Conservation (phyloP, 2,888 invertebrate genomes). For the Cephus spinipes region DNA sequence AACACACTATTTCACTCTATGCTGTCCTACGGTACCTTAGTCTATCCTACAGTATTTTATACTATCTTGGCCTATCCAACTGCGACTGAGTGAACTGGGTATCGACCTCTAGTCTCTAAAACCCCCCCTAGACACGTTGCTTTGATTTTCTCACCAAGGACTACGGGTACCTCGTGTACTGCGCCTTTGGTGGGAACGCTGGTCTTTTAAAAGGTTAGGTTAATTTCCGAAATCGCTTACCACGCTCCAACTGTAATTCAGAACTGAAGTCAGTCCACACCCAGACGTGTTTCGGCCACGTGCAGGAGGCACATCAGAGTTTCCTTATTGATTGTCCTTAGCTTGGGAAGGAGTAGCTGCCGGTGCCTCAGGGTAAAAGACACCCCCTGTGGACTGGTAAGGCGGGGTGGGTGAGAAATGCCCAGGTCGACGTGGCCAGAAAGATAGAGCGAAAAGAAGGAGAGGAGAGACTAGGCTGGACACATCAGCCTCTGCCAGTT, state of each 20-base stretch:
- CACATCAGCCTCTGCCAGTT: conserved; percentile 57
- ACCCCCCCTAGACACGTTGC: neutral
- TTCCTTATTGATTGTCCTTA: conserved; percentile 55
- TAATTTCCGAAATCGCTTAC: conserved; percentile 38
- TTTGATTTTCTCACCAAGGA: neutral
- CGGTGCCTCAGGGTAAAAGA: neutral
- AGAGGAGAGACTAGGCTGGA: conserved; percentile 22
- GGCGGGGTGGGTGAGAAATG: conserved; percentile 2
- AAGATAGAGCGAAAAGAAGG: conserved; percentile 2
- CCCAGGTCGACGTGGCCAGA: conserved; percentile 13
- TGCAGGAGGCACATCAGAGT: neutral
- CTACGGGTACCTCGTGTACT: neutral
- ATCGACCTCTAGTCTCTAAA: conserved; percentile 43
- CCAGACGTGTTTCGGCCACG: neutral
- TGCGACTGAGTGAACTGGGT: conserved; percentile 44
- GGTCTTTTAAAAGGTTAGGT: conserved; percentile 31
- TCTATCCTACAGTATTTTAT: neutral
- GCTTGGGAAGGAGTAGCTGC: neutral
- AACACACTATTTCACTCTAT: conserved; percentile 9
- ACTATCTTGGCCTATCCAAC: conserved; percentile 44
- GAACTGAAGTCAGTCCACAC: neutral
- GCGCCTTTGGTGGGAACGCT: neutral
- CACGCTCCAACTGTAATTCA: neutral
- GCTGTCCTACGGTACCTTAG: conserved; percentile 28
- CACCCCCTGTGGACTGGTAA: neutral